These are phyloP conservation scores for Eucriotettix oculatus DNA, from an alignment of 2,888 invertebrate genomes.

Conservation along the genomic window DNA sequence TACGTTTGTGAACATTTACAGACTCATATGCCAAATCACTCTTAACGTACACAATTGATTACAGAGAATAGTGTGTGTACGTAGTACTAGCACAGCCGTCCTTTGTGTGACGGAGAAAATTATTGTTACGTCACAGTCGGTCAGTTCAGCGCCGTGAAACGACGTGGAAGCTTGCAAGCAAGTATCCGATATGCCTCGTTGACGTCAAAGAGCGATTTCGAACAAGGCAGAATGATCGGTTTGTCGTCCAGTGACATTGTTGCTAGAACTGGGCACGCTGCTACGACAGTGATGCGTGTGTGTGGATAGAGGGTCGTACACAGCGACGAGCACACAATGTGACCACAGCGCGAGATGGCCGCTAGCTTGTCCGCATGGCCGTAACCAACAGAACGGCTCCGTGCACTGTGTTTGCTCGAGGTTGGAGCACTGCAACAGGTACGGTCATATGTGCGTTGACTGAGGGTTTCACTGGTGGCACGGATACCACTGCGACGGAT, in stretches of 20 bases:
- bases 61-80: background rate
- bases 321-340: background rate
- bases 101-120: background rate
- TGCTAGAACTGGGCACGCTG: background rate
- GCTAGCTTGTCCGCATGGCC: background rate
- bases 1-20: no score
- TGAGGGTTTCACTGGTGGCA: no score
- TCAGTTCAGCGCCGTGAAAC: background rate
- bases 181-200: background rate
- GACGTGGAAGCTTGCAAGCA: background rate
- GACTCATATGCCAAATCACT: no score
- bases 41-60: no score
- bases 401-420: background rate
- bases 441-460: no score
- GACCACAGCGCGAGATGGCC: no score
- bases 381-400: background rate
- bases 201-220: background rate
- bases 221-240: background rate
- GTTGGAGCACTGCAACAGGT: background rate
- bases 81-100: background rate
- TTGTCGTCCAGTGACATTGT: background rate
- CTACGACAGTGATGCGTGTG: background rate
- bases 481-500: background rate
- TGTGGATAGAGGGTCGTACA: background rate
- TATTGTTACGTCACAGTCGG: background rate